Conservation (phyloP, 2,888 invertebrate genomes). For the Lobophora halterata region DNA sequence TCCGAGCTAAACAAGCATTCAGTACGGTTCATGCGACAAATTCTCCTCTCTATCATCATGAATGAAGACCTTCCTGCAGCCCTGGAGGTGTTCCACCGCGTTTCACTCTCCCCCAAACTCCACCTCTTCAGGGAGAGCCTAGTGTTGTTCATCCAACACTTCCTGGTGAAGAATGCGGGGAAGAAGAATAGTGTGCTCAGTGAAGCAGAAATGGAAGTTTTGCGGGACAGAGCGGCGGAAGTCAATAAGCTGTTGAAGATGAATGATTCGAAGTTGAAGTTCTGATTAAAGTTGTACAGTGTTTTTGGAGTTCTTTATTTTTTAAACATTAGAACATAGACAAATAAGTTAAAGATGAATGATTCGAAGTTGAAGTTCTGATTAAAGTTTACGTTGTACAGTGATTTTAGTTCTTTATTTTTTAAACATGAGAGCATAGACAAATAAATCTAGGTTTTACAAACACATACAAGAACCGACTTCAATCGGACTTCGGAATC, state of each 20-base stretch:
- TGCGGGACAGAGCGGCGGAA: slow-evolving; percentile 80
- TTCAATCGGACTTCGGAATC: too few relatives aligned
- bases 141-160: slow-evolving; percentile 92
- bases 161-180: slow-evolving; percentile 85
- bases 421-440: too few relatives aligned
- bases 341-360: slow-evolving; percentile 76
- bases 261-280: slow-evolving; percentile 66
- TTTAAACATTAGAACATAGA: too few relatives aligned
- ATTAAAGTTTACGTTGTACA: slow-evolving; percentile 2
- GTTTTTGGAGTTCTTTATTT: too few relatives aligned
- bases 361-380: slow-evolving; percentile 61
- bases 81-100: slow-evolving; percentile 85
- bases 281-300: slow-evolving; percentile 42
- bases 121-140: slow-evolving; percentile 91
- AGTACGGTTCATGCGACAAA: slow-evolving; percentile 89
- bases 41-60: slow-evolving; percentile 87
- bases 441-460: too few relatives aligned
- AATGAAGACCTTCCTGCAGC: slow-evolving; percentile 82
- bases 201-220: slow-evolving; percentile 53
- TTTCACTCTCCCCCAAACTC: slow-evolving; percentile 87
- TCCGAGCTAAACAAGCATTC: slow-evolving; percentile 90
- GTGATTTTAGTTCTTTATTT: background rate
- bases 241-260: slow-evolving; percentile 84
- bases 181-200: slow-evolving; percentile 57
- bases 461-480: too few relatives aligned